Evolutionary conservation across 2,113 vertebrate species (phyloP).

Genomic region (Philantomba maxwellii): DNA sequence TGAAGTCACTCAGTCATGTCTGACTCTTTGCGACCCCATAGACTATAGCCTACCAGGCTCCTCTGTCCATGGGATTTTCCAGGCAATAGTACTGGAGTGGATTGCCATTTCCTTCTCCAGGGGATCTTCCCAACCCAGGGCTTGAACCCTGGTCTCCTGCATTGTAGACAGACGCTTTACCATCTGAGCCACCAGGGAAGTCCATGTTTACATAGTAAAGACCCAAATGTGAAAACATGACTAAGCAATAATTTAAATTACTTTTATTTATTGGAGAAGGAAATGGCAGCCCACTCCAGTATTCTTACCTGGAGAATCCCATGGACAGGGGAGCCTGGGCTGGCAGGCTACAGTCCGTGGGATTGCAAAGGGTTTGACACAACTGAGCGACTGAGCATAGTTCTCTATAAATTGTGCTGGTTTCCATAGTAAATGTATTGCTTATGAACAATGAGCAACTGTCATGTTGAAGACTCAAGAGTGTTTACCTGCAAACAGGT

Average conservation of each 20-base stretch:
- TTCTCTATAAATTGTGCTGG: not conserved
- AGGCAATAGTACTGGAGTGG: too few species aligned
- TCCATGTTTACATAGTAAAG: not conserved
- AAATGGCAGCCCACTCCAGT: not conserved
- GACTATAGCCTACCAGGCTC: too few species aligned
- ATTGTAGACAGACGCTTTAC: too few species aligned
- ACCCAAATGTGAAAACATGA: not conserved
- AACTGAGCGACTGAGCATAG: not conserved
- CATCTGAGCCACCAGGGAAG: too few species aligned
- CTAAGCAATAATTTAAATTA: conserved; percentile 15
- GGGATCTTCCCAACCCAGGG: too few species aligned
- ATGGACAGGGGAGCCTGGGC: not conserved
- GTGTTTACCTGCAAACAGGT: not conserved
- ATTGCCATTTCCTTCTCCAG: too few species aligned
- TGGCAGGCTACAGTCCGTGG: not conserved
- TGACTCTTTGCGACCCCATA: too few species aligned
- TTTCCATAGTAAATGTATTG: not conserved
- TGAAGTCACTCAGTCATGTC: too few species aligned
- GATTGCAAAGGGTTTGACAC: not conserved
- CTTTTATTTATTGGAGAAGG: not conserved
- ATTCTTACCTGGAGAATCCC: not conserved
- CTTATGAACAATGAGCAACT: not conserved
- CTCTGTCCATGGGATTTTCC: too few species aligned
- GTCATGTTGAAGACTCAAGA: not conserved
- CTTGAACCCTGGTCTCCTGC: too few species aligned